Conservation (phyloP, 2,888 invertebrate genomes). For the Drosophila longiperda region DNA sequence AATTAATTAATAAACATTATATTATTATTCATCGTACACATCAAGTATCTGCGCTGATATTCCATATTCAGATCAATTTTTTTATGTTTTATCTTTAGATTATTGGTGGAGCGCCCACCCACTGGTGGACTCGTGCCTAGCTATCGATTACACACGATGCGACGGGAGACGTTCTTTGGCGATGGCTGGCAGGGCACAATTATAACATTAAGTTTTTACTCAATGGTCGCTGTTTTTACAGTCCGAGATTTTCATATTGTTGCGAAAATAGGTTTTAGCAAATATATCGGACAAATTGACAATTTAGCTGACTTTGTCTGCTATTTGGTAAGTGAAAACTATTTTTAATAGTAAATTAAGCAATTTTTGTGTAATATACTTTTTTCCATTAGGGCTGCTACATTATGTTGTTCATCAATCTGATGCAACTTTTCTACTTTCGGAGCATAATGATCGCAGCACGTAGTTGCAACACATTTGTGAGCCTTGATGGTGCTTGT, state of each 20-base stretch:
- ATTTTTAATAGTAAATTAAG: not conserved
- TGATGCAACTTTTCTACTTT: constrained; percentile 12
- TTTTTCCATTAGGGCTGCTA: constrained; percentile 17
- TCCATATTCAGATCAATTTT: not conserved
- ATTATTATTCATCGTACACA: not conserved
- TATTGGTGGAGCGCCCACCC: constrained; percentile 19
- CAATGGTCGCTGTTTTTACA: not conserved
- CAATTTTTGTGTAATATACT: not conserved
- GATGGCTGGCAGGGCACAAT: not conserved
- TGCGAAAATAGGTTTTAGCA: not conserved
- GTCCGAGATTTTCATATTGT: constrained; percentile 5
- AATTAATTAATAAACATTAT: not conserved
- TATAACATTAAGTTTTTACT: not conserved
- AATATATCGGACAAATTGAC: constrained; percentile 6
- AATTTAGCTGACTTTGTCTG: constrained; percentile 21
- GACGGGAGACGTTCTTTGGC: constrained; percentile 21
- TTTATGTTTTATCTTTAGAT: constrained; percentile 5
- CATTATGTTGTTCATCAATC: constrained; percentile 15
- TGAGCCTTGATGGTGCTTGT: constrained; percentile 42
- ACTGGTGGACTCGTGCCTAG: constrained; percentile 26
- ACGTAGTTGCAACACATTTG: constrained; percentile 4
- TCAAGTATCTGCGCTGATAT: not conserved
- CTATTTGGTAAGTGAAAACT: constrained; percentile 20
- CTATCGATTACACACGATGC: not conserved
- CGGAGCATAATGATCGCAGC: not conserved